Evolutionary conservation across 64 coral and sea anemone species (phyloP), one percentile per base, ranked within the genome.

Genomic region (Montipora sp.): DNA sequence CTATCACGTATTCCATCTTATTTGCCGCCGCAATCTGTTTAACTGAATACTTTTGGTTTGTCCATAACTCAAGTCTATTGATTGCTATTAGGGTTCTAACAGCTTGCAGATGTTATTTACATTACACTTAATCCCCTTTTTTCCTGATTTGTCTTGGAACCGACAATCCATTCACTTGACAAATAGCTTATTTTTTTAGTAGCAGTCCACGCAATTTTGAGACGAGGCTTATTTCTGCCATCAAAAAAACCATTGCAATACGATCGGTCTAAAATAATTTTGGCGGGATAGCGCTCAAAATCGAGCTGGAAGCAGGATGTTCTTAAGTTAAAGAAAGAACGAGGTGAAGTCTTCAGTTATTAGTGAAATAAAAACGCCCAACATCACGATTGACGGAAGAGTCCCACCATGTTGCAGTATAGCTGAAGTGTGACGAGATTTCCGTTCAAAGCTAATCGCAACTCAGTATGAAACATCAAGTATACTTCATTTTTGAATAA

Each of bases 1-100:
- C 65, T 84, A 50, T 84, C 65, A 67, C 65, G 82, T 70, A 84
- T 78, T n/a, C 18, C 20, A 69, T 67, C 80, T 15, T n/a, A 14
- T 67, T 79, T 27, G 53, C 22, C 79, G 22, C 53, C 79, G 53
- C 55, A 84, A 84, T 84, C 82, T 59, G 18, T 49, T 84, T 20
- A 71, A 19, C 43, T 7, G 18, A 84, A 84, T 84, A 21, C 19
- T 71, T 84, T 82, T 5, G 14, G 13, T 60, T 23, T 60, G 55
- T 43, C 27, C 49, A 22, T 22, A 55, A 51, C 50, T 80, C 51
- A 22, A 23, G 57, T 82, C 79, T 82, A 44, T 36, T 61, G 57
- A 78, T 78, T 78, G 21, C 79, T 82, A 43, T 82, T 60, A 24
- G 51, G 49, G 8, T 24, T 12, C 51, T 48, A 58, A 59, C 61